Percentiles rank a stretch among this genome's conserved stretches.
phyloP scores from a whole-genome alignment of 2,888 invertebrate genomes.

The Macroteleia sp. region DNA sequence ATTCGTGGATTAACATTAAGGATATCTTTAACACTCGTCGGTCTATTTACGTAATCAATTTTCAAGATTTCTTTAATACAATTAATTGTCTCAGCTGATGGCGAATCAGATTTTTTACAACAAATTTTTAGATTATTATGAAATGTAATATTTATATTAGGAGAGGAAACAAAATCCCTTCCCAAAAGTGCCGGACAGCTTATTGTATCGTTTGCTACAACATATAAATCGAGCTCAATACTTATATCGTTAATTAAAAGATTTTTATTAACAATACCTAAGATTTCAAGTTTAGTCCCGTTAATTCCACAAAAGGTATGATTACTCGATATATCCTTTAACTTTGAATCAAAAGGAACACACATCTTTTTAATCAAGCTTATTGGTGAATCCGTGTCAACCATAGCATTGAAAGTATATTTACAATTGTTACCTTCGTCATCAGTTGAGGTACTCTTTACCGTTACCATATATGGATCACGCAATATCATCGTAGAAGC shows the following conservation, averaged over 20 bases:
- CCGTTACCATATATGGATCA: too few relatives aligned
- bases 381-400: conserved; percentile 13
- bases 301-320: neutral
- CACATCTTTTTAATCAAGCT: conserved; percentile 16
- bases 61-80: conserved; percentile 8
- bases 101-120: neutral
- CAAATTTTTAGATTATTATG: neutral
- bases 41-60: conserved; percentile 9
- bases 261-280: neutral
- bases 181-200: conserved; percentile 13
- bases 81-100: neutral
- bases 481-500: too few relatives aligned
- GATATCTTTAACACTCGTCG: neutral
- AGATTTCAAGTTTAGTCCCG: neutral
- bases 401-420: conserved; percentile 10
- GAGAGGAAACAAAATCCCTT: neutral
- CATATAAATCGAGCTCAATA: neutral
- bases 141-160: neutral
- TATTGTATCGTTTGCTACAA: conserved; percentile 5
- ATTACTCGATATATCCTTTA: neutral
- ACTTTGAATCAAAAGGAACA: neutral
- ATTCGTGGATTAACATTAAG: conserved; percentile 5
- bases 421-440: neutral
- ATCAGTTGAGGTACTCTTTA: neutral
- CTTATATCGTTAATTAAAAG: neutral